Conservation (phyloP, 1,140 invertebrate species). For the Leptinotarsa lineolata region DNA sequence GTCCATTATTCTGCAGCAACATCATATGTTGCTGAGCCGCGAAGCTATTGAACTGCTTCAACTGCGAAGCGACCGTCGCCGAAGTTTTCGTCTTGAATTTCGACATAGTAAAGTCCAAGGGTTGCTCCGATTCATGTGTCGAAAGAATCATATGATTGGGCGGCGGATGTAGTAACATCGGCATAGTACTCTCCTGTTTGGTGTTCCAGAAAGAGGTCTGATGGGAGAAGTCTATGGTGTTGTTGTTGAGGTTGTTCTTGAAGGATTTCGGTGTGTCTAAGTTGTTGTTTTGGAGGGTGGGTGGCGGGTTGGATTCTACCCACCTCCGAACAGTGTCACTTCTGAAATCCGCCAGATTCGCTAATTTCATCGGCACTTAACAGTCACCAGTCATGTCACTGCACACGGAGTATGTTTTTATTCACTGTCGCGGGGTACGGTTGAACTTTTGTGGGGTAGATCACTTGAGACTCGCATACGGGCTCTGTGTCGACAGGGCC, state of each 20-base stretch:
- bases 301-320: conserved; percentile 53
- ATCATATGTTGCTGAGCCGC: conserved; percentile 53
- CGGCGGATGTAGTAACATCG: conserved; percentile 56
- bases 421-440: conserved; percentile 37
- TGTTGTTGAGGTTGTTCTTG: conserved; percentile 50
- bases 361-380: conserved; percentile 23
- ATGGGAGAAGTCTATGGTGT: conserved; percentile 52
- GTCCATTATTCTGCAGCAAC: conserved; percentile 52
- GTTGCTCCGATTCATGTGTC: conserved; percentile 53
- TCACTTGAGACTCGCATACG: conserved; percentile 18
- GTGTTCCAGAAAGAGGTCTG: conserved; percentile 43
- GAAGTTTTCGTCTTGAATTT: conserved; percentile 55
- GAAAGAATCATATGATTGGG: conserved; percentile 50
- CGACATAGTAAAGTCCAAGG: conserved; percentile 59
- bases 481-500: conserved; percentile 43
- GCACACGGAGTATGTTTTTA: conserved; percentile 17
- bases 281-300: conserved; percentile 50
- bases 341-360: conserved; percentile 57
- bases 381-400: conserved; percentile 33
- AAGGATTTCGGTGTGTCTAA: conserved; percentile 42
- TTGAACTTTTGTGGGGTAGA: conserved; percentile 13
- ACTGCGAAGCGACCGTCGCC: conserved; percentile 46
- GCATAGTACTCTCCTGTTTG: conserved; percentile 48
- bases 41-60: conserved; percentile 49
- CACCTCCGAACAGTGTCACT: conserved; percentile 55